Base-by-base conservation (phyloP, 1,140 invertebrate genomes). In the Diachasma alloeum region DNA sequence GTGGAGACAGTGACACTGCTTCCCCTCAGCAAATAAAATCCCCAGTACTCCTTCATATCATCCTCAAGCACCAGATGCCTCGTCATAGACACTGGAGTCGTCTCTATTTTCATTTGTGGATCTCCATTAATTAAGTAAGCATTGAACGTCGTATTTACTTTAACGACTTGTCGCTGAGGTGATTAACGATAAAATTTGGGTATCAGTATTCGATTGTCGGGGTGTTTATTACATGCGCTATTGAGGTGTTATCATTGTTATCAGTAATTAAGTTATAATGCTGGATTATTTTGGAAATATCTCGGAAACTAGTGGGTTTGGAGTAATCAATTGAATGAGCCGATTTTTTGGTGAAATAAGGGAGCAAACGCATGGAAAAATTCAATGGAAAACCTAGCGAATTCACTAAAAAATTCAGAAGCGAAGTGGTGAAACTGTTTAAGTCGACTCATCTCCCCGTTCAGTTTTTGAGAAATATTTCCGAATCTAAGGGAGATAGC, bases 1-100 rank as follows among this genome's bases (percentile, higher is more conserved):
- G 93, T 91, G 0, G 93, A 94, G 0, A 96, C 92, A 0, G 92
- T 94, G 4, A 95, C 93, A 6, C 91, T 91, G 11, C 94, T 95
- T 2, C 94, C 94, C 80, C 92, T 91, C 0, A 95, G 87, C n/a
- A 96, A 87, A 84, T 95, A 95, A 85, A 95, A 95, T 9, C 94
- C 94, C 94, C 94, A 95, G 83, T 95, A 95, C 84, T 95, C 94
- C 84, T 95, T 95, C 89, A 94, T 93, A 80, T 95, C 94, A 81
- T 95, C 94, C 72, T 93, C 92, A n/a, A 95, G 84, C 13, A 91
- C 88, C 69, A 95, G 82, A 76, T 93, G 90, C 66, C 94, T 90
- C 0, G 92, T 92, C 93, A 95, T 94, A 9, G 91, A 90, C 5
- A 95, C 90, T 0, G 90, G 91, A 15, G 92, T 90, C 15, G 91